These are phyloP conservation scores for Ranitomeya variabilis DNA, from an alignment of 2,113 vertebrate species.

Conservation along the genomic window DNA sequence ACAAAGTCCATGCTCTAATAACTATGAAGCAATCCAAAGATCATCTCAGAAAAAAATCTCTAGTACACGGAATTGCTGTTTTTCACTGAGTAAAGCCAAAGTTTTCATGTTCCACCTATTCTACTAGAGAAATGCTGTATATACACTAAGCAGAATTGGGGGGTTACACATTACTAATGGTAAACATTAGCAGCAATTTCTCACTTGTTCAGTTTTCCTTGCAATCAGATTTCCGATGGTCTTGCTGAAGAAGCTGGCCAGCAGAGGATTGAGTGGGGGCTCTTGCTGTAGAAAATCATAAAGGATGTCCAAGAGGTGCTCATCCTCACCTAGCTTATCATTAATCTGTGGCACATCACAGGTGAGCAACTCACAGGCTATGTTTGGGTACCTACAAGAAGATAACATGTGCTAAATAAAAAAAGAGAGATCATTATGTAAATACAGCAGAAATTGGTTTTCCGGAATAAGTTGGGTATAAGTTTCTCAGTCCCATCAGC, in stretches of 20 bases:
- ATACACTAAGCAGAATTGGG: not conserved
- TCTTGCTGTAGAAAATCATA: constrained; percentile 89
- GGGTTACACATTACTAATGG: not conserved
- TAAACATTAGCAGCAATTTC: not conserved
- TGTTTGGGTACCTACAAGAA: constrained; percentile 84
- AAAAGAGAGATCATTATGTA: not conserved
- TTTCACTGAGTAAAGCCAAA: not conserved
- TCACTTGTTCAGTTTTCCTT: constrained; percentile 93
- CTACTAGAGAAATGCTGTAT: not conserved
- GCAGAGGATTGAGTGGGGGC: constrained; percentile 90
- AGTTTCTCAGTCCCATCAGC: too few species aligned
- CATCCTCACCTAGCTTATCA: constrained; percentile 88
- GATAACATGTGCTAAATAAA: not conserved
- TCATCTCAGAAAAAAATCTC: too few species aligned
- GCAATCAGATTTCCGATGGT: constrained; percentile 94
- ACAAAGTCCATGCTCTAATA: too few species aligned
- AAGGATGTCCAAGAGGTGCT: constrained; percentile 85
- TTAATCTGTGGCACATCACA: constrained; percentile 93
- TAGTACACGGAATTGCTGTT: too few species aligned
- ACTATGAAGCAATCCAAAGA: too few species aligned
- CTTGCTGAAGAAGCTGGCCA: constrained; percentile 99
- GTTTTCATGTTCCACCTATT: not conserved
- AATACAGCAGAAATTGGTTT: not conserved
- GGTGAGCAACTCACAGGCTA: constrained; percentile 94
- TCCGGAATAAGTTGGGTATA: too few species aligned